Conservation (phyloP, 2,797 vertebrate species). For the Buphagus erythrorhynchus region DNA sequence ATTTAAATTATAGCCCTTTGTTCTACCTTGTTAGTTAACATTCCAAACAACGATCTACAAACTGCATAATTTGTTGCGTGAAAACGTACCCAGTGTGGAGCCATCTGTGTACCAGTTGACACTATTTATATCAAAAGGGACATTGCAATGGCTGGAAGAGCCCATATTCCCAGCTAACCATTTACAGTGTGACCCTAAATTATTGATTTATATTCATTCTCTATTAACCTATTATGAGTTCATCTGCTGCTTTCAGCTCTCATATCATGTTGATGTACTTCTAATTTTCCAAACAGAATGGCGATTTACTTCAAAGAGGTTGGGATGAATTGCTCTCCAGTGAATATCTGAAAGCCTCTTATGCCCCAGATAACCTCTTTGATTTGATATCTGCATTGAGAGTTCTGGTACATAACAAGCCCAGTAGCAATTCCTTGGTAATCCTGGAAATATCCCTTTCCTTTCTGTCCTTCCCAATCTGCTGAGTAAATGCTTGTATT, state of each 20-base stretch:
- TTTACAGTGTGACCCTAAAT: not conserved
- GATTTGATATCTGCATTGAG: not conserved
- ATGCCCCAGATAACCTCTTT: not conserved
- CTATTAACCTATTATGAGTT: conserved; percentile 17
- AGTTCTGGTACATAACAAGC: not conserved
- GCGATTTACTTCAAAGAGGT: not conserved
- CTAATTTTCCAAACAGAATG: not conserved
- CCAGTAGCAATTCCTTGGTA: not conserved
- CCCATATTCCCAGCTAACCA: not conserved
- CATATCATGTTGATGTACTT: not conserved
- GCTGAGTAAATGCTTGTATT: not conserved
- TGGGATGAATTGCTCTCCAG: not conserved
- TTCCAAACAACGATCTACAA: not conserved
- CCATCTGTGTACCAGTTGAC: conserved; percentile 28
- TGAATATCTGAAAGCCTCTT: not conserved
- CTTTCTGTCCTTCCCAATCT: not conserved
- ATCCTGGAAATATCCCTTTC: not conserved
- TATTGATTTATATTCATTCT: conserved; percentile 32
- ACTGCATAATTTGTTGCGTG: conserved; percentile 5
- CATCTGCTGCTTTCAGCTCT: not conserved
- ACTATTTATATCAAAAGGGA: conserved; percentile 25
- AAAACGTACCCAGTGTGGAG: not conserved
- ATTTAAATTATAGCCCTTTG: not conserved
- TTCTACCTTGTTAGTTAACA: conserved; percentile 28
- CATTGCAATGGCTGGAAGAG: not conserved